Percentiles rank a stretch among this genome's conserved stretches.
Conservation (phyloP, 1,140 invertebrate species). For the Cyrtorhinus lividipennis region DNA sequence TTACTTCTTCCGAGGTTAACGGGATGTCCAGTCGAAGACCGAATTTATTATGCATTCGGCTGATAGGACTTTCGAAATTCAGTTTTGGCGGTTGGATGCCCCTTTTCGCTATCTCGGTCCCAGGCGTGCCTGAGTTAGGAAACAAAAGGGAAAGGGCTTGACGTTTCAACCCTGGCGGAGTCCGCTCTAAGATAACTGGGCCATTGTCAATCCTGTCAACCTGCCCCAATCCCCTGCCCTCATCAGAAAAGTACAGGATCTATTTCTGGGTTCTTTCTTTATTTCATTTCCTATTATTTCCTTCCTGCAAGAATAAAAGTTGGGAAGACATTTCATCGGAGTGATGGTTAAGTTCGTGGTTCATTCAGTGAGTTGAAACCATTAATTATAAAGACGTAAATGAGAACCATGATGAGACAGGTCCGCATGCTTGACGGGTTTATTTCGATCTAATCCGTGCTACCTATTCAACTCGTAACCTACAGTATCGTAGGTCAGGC, state of each 20-base stretch:
- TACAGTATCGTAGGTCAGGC: too few species aligned
- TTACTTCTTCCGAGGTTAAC: too few species aligned
- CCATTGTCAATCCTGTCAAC: slow-evolving; percentile 8
- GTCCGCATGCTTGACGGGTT: too few species aligned
- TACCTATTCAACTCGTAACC: too few species aligned
- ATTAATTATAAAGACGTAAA: too few species aligned
- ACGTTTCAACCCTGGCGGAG: slow-evolving; percentile 1
- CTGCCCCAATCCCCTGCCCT: background rate
- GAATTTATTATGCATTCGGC: background rate
- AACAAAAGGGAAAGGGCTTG: slow-evolving; percentile 1
- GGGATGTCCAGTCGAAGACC: background rate
- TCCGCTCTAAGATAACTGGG: slow-evolving; percentile 5
- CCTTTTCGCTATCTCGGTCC: background rate
- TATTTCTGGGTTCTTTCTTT: background rate
- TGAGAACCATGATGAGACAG: too few species aligned
- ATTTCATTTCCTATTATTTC: background rate
- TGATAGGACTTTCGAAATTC: background rate
- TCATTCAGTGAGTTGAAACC: too few species aligned
- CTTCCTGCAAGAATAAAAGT: too few species aligned
- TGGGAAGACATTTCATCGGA: too few species aligned
- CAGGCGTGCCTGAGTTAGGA: background rate
- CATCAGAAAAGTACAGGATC: background rate
- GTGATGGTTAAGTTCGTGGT: too few species aligned
- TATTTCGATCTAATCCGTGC: too few species aligned
- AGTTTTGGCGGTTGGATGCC: background rate